A percentile compares a stretch with the other conserved stretches of the same genome.
Conservation (phyloP, 2,888 invertebrate species). For the Tiliacea citrago region DNA sequence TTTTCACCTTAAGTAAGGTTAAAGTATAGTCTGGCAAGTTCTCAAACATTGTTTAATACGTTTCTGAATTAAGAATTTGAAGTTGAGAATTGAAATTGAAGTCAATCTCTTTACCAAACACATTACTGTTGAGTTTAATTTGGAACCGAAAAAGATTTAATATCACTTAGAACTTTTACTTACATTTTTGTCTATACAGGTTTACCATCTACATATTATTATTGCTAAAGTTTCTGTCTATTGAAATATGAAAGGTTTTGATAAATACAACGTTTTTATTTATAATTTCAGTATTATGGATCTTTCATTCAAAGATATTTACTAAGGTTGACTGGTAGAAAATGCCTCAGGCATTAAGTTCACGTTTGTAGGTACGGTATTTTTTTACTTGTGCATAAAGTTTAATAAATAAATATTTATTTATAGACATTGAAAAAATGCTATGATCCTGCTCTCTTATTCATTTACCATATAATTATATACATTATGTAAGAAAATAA, state of each 20-base stretch:
- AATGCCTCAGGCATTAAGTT: too few species aligned
- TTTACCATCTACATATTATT: neutral
- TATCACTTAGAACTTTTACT: neutral
- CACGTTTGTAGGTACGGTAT: too few species aligned
- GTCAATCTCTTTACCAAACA: conserved; percentile 32
- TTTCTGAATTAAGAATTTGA: too few species aligned
- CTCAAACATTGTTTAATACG: neutral
- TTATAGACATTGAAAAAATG: neutral
- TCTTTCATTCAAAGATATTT: neutral
- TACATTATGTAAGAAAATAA: too few species aligned
- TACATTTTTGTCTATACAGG: neutral
- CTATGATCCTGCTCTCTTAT: neutral
- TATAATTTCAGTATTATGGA: conserved; percentile 1
- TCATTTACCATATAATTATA: too few species aligned
- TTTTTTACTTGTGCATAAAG: too few species aligned
- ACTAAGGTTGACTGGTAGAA: too few species aligned
- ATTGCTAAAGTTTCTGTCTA: neutral
- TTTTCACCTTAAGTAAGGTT: neutral
- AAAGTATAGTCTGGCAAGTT: neutral
- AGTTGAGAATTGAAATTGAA: neutral
- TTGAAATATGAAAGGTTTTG: neutral
- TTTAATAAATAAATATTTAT: too few species aligned
- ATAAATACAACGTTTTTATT: neutral
- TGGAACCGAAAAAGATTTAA: conserved; percentile 15
- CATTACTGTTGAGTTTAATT: conserved; percentile 11